Base-by-base conservation (phyloP, 2,797 vertebrate species). In the Octomys mimax region DNA sequence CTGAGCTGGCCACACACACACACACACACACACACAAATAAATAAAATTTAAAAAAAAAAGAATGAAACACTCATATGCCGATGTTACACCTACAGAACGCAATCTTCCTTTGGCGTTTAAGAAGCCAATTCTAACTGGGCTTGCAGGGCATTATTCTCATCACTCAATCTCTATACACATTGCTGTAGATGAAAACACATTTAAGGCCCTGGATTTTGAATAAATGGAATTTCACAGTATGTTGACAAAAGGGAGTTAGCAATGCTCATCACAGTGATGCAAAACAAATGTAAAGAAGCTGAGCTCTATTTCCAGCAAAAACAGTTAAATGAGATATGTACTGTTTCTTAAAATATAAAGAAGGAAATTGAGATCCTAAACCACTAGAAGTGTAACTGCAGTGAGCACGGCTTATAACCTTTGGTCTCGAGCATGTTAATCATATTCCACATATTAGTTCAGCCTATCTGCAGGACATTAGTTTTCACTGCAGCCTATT, bases 261-360 rank as follows among this genome's bases (percentile, higher is more conserved):
- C 2, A 21, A 88, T 78, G 18, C 28, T 94, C 70, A 78, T 89
- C 75, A 90, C 12, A 33, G 14, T 9, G 1, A 94, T 94, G 36
- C 66, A 92, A 96, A 96, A 87, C 57, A 95, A 26, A 84, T n/a
- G 61, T 73, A 59, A 95, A 91, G 66, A 92, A 95, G 87, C 91
- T 75, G 31, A 94, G 66, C 9, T 89, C 10, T 19, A 54, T 75
- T 89, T 82, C 61, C 54, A 94, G 57, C 18, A 93, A 62, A 64
- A 94, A 85, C 0, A 92, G 52, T 70, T 87, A 87, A 95, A 88
- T 87, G 70, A 68, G 42, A 39, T 79, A 91, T 89, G 82, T 88
- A 83, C 86, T 39, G 92, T 59, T 86, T 86, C 52, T 92, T 94
- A 62, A 80, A 19, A 70, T 4, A 1, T 73, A 80, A 89, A 89